Percentiles rank a stretch among this genome's conserved stretches.
These are phyloP conservation scores for Hartigia nigra DNA, from an alignment of 2,888 invertebrate genomes.

Conservation along the genomic window DNA sequence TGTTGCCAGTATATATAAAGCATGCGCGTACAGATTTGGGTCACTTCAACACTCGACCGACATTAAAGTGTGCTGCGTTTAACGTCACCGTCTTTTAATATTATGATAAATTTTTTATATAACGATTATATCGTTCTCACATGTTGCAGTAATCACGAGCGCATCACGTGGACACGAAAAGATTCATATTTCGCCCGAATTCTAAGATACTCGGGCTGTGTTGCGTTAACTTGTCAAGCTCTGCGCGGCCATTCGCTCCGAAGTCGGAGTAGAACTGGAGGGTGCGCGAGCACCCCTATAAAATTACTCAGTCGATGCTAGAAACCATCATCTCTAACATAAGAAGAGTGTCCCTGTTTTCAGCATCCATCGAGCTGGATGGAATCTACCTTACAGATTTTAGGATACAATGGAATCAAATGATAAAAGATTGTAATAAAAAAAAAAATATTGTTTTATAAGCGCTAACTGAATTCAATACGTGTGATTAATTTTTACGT, in stretches of 20 bases:
- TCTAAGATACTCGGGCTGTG: background rate
- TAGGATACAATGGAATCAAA: background rate
- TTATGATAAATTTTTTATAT: background rate
- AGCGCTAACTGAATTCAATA: background rate
- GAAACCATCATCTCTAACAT: background rate
- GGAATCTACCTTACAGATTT: background rate
- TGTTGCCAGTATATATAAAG: background rate
- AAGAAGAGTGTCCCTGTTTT: background rate
- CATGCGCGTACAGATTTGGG: conserved; percentile 23
- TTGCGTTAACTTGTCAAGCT: background rate
- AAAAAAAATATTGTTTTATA: background rate
- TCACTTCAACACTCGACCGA: conserved; percentile 21
- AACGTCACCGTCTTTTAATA: background rate
- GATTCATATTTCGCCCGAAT: background rate
- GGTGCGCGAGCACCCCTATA: conserved; percentile 7
- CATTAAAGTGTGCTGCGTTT: background rate
- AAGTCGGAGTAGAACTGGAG: conserved; percentile 7
- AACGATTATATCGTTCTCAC: background rate
- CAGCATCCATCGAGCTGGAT: background rate
- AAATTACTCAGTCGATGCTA: background rate
- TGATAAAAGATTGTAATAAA: background rate
- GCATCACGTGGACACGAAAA: background rate
- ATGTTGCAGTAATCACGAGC: background rate
- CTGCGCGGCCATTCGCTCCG: conserved; percentile 8
- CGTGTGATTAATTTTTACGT: background rate